Evolutionary conservation across 1,140 invertebrate genomes (phyloP).

Genomic region (Drosophila willistoni): DNA sequence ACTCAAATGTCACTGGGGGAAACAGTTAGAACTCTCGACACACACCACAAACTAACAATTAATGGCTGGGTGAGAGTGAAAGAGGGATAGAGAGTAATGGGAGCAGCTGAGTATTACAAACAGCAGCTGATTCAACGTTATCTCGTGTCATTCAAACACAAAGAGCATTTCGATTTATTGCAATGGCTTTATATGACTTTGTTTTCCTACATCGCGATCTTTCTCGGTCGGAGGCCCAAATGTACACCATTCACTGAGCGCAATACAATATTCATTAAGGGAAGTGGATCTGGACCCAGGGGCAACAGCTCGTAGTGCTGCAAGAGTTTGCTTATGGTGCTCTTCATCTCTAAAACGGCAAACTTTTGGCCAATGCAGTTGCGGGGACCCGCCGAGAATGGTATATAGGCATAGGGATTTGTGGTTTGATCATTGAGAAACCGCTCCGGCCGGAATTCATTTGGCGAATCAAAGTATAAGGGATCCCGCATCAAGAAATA

Average conservation of each 20-base stretch:
- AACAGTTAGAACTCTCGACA: neutral
- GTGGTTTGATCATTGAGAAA: conserved; percentile 84
- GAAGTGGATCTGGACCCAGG: conserved; percentile 50
- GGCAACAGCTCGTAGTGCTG: conserved; percentile 76
- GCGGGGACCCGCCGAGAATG: conserved; percentile 87
- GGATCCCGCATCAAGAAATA: conserved; percentile 84
- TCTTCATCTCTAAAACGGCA: conserved; percentile 90
- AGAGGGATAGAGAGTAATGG: neutral
- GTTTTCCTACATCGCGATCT: neutral
- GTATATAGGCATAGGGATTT: conserved; percentile 85
- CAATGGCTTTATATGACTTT: conserved; percentile 7
- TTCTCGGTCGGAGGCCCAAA: conserved; percentile 41
- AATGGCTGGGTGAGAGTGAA: neutral
- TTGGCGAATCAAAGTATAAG: conserved; percentile 85
- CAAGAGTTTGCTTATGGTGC: conserved; percentile 78
- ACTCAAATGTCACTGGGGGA: neutral
- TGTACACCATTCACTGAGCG: conserved; percentile 66
- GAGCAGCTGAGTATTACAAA: neutral
- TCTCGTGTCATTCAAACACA: neutral
- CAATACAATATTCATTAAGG: conserved; percentile 57
- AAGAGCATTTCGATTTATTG: neutral
- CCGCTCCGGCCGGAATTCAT: conserved; percentile 87
- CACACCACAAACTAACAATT: neutral
- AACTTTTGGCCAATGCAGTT: conserved; percentile 91
- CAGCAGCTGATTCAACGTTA: conserved; percentile 3